These are phyloP conservation scores for Hyles lineata DNA, from an alignment of 2,888 invertebrate species.

Conservation along the genomic window DNA sequence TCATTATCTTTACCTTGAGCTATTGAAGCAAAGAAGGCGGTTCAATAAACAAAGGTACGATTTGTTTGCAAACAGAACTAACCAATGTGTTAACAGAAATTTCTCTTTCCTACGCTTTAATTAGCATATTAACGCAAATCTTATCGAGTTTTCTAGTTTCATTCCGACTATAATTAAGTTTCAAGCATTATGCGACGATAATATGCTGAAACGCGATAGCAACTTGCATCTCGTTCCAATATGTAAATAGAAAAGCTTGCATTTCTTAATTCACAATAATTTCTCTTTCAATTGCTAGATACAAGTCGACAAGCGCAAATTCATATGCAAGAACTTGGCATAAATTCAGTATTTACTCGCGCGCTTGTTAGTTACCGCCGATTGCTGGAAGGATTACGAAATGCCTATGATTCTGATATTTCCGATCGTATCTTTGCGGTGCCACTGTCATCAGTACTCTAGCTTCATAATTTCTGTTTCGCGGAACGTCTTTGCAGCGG, in stretches of 20 bases:
- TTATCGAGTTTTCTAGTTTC: slow-evolving; percentile 15
- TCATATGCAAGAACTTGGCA: slow-evolving; percentile 14
- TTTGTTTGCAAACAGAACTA: not conserved
- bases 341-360: slow-evolving; percentile 24
- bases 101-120: not conserved
- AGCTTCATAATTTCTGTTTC: slow-evolving; percentile 5
- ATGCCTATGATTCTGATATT: slow-evolving; percentile 16
- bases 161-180: not conserved
- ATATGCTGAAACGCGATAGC: slow-evolving; percentile 15
- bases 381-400: slow-evolving; percentile 11
- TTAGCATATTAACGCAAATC: slow-evolving; percentile 6
- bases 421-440: not conserved
- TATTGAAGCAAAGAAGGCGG: not conserved
- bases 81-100: not conserved
- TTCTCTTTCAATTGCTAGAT: slow-evolving; percentile 26
- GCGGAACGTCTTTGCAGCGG: not conserved
- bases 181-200: slow-evolving; percentile 9
- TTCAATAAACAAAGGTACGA: not conserved
- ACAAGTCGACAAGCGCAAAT: slow-evolving; percentile 3
- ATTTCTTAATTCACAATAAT: slow-evolving; percentile 20
- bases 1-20: not conserved
- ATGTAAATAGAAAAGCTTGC: slow-evolving; percentile 27
- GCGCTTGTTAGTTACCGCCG: slow-evolving; percentile 20
- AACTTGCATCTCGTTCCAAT: slow-evolving; percentile 27
- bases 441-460: slow-evolving; percentile 1